Evolutionary conservation across 1,140 invertebrate genomes (phyloP).

Genomic region (Drosophila persimilis): DNA sequence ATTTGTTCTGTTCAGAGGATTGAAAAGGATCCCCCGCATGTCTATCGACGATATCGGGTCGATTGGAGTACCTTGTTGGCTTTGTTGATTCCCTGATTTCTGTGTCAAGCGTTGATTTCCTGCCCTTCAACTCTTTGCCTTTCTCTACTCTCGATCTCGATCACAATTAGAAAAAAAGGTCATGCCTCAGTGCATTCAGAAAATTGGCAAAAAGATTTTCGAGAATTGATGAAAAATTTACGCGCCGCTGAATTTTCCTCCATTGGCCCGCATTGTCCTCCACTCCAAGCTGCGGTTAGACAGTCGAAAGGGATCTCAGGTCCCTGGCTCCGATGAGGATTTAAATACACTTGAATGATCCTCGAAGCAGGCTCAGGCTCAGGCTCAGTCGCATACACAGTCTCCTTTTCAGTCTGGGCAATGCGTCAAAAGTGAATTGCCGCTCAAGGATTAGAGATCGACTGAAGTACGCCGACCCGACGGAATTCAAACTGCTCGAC

Average conservation of each 20-base stretch:
- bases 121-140: conserved; percentile 37
- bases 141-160: conserved; percentile 13
- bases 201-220: conserved; percentile 49
- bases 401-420: conserved; percentile 7
- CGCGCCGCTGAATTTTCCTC: conserved; percentile 54
- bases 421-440: conserved; percentile 80
- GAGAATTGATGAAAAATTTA: conserved; percentile 42
- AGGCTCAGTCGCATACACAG: too few relatives aligned
- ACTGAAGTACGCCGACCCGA: conserved; percentile 64
- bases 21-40: conserved; percentile 6
- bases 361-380: conserved; percentile 26
- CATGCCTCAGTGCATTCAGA: conserved; percentile 43
- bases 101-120: conserved; percentile 73
- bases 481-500: conserved; percentile 2
- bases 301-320: conserved; percentile 19
- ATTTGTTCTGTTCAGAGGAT: neutral
- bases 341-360: conserved; percentile 76
- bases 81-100: conserved; percentile 62
- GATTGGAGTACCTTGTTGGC: conserved; percentile 6
- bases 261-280: conserved; percentile 5
- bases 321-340: conserved; percentile 51
- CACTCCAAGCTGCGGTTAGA: conserved; percentile 59
- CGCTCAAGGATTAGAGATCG: conserved; percentile 63
- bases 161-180: too few relatives aligned
- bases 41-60: neutral